These are phyloP conservation scores for Oncorhynchus kisutch DNA, from an alignment of 2,113 vertebrate genomes.

Conservation along the genomic window DNA sequence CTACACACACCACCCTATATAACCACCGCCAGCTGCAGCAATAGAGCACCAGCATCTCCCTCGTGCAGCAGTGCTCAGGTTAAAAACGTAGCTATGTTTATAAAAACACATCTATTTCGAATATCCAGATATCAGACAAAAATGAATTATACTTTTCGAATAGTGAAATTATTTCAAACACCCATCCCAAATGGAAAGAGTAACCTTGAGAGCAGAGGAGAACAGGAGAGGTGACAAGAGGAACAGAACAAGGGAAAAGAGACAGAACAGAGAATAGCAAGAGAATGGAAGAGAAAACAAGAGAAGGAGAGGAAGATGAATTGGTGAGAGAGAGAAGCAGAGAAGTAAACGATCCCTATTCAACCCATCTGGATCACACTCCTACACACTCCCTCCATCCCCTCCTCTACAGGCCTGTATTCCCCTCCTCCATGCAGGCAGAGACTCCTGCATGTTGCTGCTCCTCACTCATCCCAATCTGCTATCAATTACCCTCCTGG, in stretches of 20 bases:
- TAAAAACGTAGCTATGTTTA: too few relatives aligned
- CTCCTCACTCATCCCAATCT: constrained; percentile 64
- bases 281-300: neutral
- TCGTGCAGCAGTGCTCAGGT: too few relatives aligned
- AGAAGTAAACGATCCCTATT: constrained; percentile 44
- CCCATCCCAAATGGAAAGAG: too few relatives aligned
- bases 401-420: constrained; percentile 27
- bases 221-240: too few relatives aligned
- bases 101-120: too few relatives aligned
- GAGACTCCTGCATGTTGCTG: constrained; percentile 46
- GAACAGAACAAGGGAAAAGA: neutral
- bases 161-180: too few relatives aligned
- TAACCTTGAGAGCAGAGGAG: too few relatives aligned
- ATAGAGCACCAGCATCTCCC: too few relatives aligned
- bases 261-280: neutral
- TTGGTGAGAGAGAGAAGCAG: constrained; percentile 26
- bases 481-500: constrained; percentile 68
- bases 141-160: too few relatives aligned
- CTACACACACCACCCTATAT: too few relatives aligned
- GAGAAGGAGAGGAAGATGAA: constrained; percentile 22
- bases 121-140: too few relatives aligned
- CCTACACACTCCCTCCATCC: constrained; percentile 30
- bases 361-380: constrained; percentile 56
- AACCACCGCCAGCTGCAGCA: too few relatives aligned
- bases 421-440: constrained; percentile 35